A percentile compares a stretch with the other conserved stretches of the same genome.
phyloP scores from a whole-genome alignment of 2,113 vertebrate species.

The Psilopogon haemacephalus region DNA sequence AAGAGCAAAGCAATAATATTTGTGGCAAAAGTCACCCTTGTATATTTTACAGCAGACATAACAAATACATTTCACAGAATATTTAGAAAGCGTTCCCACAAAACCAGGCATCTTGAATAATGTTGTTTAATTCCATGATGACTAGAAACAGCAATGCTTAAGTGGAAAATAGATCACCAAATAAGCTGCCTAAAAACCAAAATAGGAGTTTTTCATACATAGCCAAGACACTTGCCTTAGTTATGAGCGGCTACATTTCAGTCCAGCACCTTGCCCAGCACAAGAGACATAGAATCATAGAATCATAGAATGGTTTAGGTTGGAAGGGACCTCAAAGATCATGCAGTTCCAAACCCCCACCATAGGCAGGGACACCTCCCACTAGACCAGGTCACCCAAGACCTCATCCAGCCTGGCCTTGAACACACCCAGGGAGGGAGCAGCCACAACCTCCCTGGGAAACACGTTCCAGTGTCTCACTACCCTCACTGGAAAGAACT shows the following conservation, averaged over 20 bases:
- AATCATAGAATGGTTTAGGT: no score
- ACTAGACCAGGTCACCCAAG: no score
- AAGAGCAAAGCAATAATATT: background rate
- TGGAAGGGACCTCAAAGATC: no score
- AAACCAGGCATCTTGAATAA: background rate
- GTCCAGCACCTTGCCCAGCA: background rate
- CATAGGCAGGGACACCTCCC: no score
- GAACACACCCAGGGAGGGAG: no score
- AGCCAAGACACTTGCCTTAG: background rate
- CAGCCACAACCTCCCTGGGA: no score
- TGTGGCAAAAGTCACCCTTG: background rate
- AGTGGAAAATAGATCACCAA: background rate
- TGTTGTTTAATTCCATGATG: background rate
- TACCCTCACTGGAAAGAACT: no score
- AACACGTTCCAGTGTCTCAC: no score
- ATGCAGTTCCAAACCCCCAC: no score
- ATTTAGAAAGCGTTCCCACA: background rate
- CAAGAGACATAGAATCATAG: no score
- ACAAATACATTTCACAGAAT: background rate
- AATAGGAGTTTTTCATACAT: background rate
- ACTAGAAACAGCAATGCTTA: background rate
- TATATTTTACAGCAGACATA: background rate
- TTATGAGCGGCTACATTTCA: background rate
- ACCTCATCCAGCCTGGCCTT: no score
- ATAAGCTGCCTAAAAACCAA: background rate